These are phyloP conservation scores for Sylvia borin DNA, from an alignment of 2,797 vertebrate genomes.

Conservation along the genomic window DNA sequence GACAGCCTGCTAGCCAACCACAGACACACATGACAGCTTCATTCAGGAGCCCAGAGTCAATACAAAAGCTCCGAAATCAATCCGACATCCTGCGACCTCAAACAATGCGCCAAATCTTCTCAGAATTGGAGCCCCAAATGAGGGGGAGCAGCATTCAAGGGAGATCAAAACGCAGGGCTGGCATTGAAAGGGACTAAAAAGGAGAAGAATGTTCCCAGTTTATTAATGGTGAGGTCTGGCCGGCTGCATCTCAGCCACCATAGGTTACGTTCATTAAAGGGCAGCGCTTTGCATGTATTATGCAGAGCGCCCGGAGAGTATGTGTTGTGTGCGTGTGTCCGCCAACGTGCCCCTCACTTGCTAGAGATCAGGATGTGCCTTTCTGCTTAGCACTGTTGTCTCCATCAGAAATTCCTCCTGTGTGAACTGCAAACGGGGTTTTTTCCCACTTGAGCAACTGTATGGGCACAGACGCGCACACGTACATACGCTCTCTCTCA, in stretches of 20 bases:
- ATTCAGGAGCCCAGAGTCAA: slow-evolving; percentile 79
- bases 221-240: slow-evolving; percentile 53
- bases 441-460: slow-evolving; percentile 57
- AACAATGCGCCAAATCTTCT: slow-evolving; percentile 83
- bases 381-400: slow-evolving; percentile 43
- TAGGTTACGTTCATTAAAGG: slow-evolving; percentile 53
- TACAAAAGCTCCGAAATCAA: slow-evolving; percentile 86
- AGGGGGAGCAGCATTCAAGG: slow-evolving; percentile 80
- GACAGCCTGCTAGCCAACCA: slow-evolving; percentile 83
- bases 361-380: slow-evolving; percentile 59
- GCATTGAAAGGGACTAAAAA: slow-evolving; percentile 69
- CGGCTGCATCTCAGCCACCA: slow-evolving; percentile 32
- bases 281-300: background rate
- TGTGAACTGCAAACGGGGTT: slow-evolving; percentile 28
- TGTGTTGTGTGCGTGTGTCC: background rate
- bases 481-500: background rate
- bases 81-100: slow-evolving; percentile 81
- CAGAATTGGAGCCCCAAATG: slow-evolving; percentile 79
- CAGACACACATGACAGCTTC: slow-evolving; percentile 85
- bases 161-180: slow-evolving; percentile 78
- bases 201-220: slow-evolving; percentile 52
- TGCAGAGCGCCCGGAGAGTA: background rate
- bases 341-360: slow-evolving; percentile 1
- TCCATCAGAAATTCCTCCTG: slow-evolving; percentile 48
- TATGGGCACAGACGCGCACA: background rate